Percentiles rank a stretch among this genome's conserved stretches.
phyloP scores from a whole-genome alignment of 2,888 invertebrate species.

The Timema podura region DNA sequence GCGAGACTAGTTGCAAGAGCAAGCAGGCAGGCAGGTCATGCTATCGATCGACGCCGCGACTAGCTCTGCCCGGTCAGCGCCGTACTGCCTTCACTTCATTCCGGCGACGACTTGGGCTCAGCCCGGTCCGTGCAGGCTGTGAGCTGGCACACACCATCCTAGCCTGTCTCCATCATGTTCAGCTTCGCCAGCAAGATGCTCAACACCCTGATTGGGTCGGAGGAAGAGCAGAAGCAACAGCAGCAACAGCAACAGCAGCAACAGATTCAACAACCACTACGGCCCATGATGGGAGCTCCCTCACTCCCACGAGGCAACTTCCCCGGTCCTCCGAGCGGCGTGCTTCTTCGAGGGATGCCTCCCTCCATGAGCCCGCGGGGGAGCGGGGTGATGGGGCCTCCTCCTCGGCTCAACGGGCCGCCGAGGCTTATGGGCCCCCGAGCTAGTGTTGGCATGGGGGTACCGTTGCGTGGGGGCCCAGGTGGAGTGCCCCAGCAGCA shows the following conservation, averaged over 20 bases:
- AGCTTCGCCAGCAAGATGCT: constrained; percentile 48
- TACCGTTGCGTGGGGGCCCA: constrained; percentile 27
- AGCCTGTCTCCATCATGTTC: constrained; percentile 45
- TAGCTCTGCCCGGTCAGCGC: too few species aligned
- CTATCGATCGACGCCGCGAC: too few species aligned
- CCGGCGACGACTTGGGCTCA: too few species aligned
- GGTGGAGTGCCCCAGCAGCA: constrained; percentile 27
- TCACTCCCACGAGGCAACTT: constrained; percentile 33
- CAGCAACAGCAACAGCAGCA: constrained; percentile 34
- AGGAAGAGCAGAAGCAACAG: constrained; percentile 38
- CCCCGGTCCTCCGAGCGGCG: constrained; percentile 30
- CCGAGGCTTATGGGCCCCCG: constrained; percentile 28
- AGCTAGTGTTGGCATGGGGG: constrained; percentile 22
- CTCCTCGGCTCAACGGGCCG: constrained; percentile 27
- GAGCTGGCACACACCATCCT: too few species aligned
- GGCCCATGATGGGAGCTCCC: constrained; percentile 32
- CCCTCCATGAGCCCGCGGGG: constrained; percentile 21
- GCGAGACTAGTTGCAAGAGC: too few species aligned
- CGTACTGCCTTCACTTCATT: too few species aligned
- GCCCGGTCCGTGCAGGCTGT: too few species aligned
- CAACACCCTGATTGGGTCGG: constrained; percentile 45
- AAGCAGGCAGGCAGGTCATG: too few species aligned
- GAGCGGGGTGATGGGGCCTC: constrained; percentile 28
- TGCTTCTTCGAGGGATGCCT: constrained; percentile 29
- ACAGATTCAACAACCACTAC: constrained; percentile 30